Conservation (phyloP, 2,797 vertebrate species). For the Phoebastria nigripes region DNA sequence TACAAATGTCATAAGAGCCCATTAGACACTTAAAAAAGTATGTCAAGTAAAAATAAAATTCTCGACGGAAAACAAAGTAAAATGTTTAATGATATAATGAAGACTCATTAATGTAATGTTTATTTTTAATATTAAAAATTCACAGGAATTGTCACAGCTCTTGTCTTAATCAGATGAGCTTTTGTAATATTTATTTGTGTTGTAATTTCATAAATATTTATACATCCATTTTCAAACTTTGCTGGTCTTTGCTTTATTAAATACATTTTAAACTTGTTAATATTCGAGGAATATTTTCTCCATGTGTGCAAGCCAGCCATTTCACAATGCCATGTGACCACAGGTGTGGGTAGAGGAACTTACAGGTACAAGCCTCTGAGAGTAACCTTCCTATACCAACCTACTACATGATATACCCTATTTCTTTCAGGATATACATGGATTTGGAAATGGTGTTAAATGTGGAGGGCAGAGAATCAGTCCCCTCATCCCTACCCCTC, state of each 20-base stretch:
- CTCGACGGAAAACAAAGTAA: conserved; percentile 51
- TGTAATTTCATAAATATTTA: conserved; percentile 63
- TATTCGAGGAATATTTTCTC: background rate
- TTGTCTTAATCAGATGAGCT: conserved; percentile 62
- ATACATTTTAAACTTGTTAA: background rate
- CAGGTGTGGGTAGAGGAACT: background rate
- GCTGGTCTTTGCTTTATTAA: conserved; percentile 31
- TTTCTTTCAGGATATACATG: background rate
- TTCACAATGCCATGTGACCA: background rate
- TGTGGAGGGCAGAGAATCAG: background rate
- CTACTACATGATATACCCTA: rapidly evolving
- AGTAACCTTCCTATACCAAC: background rate
- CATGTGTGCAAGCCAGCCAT: background rate
- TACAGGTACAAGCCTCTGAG: background rate
- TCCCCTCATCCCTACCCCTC: rapidly evolving
- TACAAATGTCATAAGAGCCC: conserved; percentile 53
- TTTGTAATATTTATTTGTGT: conserved; percentile 59
- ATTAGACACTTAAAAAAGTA: conserved; percentile 43
- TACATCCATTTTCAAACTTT: conserved; percentile 15
- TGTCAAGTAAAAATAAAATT: conserved; percentile 53
- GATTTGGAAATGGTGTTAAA: background rate
- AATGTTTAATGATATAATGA: conserved; percentile 63
- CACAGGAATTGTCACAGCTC: conserved; percentile 62
- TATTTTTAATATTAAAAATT: conserved; percentile 69
- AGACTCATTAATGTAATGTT: conserved; percentile 62